A percentile compares a stretch with the other conserved stretches of the same genome.
Conservation (phyloP, 2,888 invertebrate genomes). For the Junonia oenone region DNA sequence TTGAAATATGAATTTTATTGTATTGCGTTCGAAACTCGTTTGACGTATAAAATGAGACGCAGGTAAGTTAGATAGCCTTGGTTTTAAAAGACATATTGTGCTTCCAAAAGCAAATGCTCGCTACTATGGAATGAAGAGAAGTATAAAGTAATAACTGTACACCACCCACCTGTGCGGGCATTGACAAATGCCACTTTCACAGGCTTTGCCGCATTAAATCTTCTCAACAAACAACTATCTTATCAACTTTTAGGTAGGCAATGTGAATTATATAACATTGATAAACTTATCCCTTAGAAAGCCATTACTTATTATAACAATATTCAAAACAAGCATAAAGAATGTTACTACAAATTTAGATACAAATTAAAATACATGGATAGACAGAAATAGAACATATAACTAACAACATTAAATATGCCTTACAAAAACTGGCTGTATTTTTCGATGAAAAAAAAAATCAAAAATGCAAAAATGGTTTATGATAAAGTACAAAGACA, state of each 20-base stretch:
- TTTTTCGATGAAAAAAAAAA: neutral
- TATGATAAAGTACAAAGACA: constrained; percentile 5
- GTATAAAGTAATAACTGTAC: constrained; percentile 59
- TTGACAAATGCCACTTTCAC: constrained; percentile 64
- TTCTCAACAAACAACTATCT: constrained; percentile 6
- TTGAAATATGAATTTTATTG: constrained; percentile 22
- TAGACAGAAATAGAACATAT: no score
- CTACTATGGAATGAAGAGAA: constrained; percentile 41
- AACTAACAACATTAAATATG: no score
- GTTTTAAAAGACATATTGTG: constrained; percentile 36
- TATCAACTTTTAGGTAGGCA: neutral
- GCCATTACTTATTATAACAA: no score
- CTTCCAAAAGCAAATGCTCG: constrained; percentile 45
- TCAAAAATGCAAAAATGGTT: constrained; percentile 1
- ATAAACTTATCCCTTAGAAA: neutral
- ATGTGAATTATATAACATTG: neutral
- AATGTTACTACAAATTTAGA: no score
- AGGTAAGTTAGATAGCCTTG: constrained; percentile 13
- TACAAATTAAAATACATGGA: no score
- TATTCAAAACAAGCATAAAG: no score
- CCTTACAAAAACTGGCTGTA: no score
- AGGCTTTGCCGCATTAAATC: constrained; percentile 32
- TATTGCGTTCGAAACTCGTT: constrained; percentile 2
- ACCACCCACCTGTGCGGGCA: constrained; percentile 65
- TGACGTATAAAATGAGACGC: constrained; percentile 1